phyloP scores from a whole-genome alignment of 1,140 invertebrate genomes.

The Calephelis nemesis region DNA sequence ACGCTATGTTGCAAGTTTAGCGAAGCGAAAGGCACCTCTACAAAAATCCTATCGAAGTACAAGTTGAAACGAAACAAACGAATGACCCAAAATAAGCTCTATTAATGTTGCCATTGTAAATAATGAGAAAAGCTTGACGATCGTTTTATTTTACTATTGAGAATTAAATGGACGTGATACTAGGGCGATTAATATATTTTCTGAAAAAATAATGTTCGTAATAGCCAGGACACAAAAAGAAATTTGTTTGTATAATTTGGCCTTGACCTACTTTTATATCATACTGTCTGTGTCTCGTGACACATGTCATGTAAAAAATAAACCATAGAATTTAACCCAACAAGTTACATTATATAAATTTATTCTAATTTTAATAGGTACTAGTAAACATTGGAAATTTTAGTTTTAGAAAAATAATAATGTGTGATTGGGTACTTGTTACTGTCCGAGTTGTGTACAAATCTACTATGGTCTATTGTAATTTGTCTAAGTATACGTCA shows the following conservation, averaged over 20 bases:
- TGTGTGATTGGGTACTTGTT: no score
- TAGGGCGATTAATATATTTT: background rate
- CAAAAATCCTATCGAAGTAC: slow-evolving; percentile 74
- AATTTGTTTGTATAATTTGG: slow-evolving; percentile 26
- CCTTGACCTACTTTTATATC: slow-evolving; percentile 57
- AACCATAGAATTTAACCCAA: background rate
- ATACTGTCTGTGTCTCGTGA: slow-evolving; percentile 51
- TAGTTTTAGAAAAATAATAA: no score
- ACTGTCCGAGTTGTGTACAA: no score
- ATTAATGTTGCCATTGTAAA: slow-evolving; percentile 65
- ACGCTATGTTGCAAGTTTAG: slow-evolving; percentile 77
- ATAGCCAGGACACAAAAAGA: background rate
- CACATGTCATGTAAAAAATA: slow-evolving; percentile 30
- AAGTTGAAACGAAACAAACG: slow-evolving; percentile 74
- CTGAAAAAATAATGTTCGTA: slow-evolving; percentile 8
- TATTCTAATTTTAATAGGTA: no score
- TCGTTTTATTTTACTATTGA: slow-evolving; percentile 10
- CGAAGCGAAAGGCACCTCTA: slow-evolving; percentile 78
- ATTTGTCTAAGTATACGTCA: no score
- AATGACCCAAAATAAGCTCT: slow-evolving; percentile 79
- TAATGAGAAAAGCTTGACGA: slow-evolving; percentile 63
- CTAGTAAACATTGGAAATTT: no score
- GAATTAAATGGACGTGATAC: no score
- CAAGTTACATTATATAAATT: no score
- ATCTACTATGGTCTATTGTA: no score